Evolutionary conservation across 1,140 invertebrate genomes (phyloP), one percentile per base, ranked within the genome.

Genomic region (Chymomyza costata): DNA sequence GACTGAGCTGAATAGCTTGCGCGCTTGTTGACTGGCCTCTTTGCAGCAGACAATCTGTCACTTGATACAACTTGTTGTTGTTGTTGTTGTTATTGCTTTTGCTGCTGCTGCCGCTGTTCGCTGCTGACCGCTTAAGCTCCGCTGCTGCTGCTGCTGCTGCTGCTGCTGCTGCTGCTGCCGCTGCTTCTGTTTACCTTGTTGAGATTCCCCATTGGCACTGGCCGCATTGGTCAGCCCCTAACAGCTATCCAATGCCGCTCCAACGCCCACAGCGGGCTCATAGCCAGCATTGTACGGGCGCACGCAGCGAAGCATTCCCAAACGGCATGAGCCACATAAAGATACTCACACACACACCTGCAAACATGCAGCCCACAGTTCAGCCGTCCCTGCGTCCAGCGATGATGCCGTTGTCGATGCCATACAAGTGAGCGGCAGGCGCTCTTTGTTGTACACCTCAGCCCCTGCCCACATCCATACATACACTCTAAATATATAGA

Each of bases 41-140:
- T 78, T 78, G 73, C 59, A 64, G 73, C 67, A 80, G 71, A 78
- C 73, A 73, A 78, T 78, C 71, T 78, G 71, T 78, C 73, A 80
- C 73, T 68, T 61, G 73, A 78, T 78, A 78, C 71, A 45, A 28
- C 10, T 6, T 28, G 10, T 10, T 28, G 10, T 6, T n/a, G n/a
- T n/a, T n/a, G n/a, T n/a, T n/a, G 10, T 10, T 5, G 25, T 28
- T 10, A 6, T 28, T 10, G 10, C 25, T 28, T 28, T 28, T 5
- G 5, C 5, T 28, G 25, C 10, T 10, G 5, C 5, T 28, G 25
- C 10, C 25, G 25, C 25, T 10, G 10, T 28, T 6, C 25, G 25
- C 25, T 28, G 25, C 5, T 28, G 25, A 28, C 25, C 25, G 10
- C 10, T 10, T 28, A 6, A 6, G 25, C 25, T 28, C 6, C 17